Conservation (phyloP, 2,113 vertebrate species). For the Ia io region DNA sequence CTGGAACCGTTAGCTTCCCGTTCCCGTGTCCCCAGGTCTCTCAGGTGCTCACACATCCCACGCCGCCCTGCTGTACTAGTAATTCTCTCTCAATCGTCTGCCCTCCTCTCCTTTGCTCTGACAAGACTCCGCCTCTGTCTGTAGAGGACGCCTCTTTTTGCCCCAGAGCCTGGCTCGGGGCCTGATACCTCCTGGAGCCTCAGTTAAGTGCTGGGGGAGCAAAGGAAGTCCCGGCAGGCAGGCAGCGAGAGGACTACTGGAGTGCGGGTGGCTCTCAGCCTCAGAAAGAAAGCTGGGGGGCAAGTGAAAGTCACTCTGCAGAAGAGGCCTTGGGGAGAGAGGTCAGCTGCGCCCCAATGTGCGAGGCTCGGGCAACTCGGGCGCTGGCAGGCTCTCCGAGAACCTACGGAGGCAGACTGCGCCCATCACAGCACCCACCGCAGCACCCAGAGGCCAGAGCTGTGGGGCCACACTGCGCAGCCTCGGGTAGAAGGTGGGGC, state of each 20-base stretch:
- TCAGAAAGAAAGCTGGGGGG: neutral
- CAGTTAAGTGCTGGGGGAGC: neutral
- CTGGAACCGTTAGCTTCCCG: neutral
- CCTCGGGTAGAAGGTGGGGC: neutral
- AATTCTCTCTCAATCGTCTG: neutral
- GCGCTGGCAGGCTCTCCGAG: neutral
- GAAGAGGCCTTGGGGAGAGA: neutral
- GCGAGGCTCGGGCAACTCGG: neutral
- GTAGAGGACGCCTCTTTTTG: neutral
- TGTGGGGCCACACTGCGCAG: neutral
- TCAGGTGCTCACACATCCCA: neutral
- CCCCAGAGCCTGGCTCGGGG: neutral
- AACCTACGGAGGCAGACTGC: neutral
- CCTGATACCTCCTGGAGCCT: neutral
- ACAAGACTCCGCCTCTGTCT: neutral
- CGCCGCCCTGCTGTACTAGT: neutral
- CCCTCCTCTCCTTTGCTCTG: neutral
- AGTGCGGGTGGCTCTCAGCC: no score
- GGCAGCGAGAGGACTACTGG: neutral
- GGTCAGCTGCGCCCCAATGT: neutral
- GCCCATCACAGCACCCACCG: no score
- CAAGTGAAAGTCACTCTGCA: neutral
- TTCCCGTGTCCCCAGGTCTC: neutral
- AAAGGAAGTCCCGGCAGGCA: neutral
- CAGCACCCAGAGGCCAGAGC: neutral